Evolutionary conservation across 2,888 invertebrate genomes (phyloP), one percentile per base, ranked within the genome.

Genomic region (Steromphala cineraria): DNA sequence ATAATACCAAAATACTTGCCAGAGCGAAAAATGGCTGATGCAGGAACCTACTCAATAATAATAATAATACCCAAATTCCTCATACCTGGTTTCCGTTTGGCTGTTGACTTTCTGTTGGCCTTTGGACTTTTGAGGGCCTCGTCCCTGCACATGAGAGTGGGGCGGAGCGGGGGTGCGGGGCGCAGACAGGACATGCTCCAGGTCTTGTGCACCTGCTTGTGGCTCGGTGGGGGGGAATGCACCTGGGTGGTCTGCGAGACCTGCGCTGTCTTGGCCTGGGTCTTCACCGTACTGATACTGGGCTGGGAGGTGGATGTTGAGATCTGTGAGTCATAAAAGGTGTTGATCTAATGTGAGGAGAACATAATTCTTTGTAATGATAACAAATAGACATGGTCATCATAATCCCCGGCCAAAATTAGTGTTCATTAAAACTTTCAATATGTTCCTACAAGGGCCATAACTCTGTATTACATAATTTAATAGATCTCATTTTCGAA

Each of bases 161-260:
- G 97, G 88, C 98, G 95, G 86, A 97, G 94, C 52, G 98, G 98
- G 83, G 98, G 97, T 87, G 97, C 96, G 75, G 98, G 97, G 83
- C 98, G 95, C 91, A 98, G 95, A 94, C 97, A 97, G 89, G 96
- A 96, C 92, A 97, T 96, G 53, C 92, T 92, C 94, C 94, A 94
- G 10, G 93, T 92, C 62, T 88, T 89, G 78, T 74, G 75, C 4
- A 55, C 75, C 28, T 53, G 53, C 62, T 80, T 76, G 53, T 76
- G 67, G 53, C 28, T 53, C 10, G 46, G 52, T 2, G 76, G 55
- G 28, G 67, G 67, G n/a, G 19, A 53, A 40, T 24, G 24, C 31
- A 56, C 52, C 53, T 28, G 79, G 67, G 15, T 76, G 31, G 90
- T 85, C 82, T 89, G 87, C 28, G 89, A 87, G 80, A 91, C 88